Evolutionary conservation across 2,888 invertebrate species (phyloP).

Genomic region (Zhuqinia jingwanae): DNA sequence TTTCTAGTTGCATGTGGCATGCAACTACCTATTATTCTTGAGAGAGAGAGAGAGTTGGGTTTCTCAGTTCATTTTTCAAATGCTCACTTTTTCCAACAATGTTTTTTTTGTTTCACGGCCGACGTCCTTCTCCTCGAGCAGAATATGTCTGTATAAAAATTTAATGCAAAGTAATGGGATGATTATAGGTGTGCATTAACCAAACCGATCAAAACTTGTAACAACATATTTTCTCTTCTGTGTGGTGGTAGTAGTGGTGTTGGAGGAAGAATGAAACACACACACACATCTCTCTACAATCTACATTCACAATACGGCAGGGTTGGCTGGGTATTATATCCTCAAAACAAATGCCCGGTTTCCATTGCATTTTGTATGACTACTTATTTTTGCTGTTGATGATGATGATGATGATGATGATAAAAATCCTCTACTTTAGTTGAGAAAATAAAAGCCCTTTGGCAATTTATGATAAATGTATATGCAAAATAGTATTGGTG

Average conservation of each 20-base stretch:
- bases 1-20: constrained; percentile 54
- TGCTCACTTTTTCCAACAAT: constrained; percentile 41
- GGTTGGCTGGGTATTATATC: neutral
- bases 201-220: constrained; percentile 53
- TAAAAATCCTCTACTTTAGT: constrained; percentile 39
- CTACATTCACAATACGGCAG: no score
- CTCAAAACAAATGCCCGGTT: constrained; percentile 15
- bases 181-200: constrained; percentile 66
- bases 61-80: constrained; percentile 63
- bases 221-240: constrained; percentile 41
- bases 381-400: neutral
- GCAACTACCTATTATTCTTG: constrained; percentile 42
- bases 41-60: no score
- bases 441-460: constrained; percentile 22
- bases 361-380: neutral
- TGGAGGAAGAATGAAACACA: neutral
- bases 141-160: constrained; percentile 42
- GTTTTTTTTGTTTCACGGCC: constrained; percentile 8
- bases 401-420: neutral
- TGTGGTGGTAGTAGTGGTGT: neutral
- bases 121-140: constrained; percentile 29
- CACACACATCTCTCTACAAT: no score
- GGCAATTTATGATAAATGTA: constrained; percentile 52
- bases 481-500: constrained; percentile 44
- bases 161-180: constrained; percentile 67